These are phyloP conservation scores for Amphimedon queenslandica DNA, from an alignment of 37 sponge, comb jelly and placozoan species.

Conservation along the genomic window DNA sequence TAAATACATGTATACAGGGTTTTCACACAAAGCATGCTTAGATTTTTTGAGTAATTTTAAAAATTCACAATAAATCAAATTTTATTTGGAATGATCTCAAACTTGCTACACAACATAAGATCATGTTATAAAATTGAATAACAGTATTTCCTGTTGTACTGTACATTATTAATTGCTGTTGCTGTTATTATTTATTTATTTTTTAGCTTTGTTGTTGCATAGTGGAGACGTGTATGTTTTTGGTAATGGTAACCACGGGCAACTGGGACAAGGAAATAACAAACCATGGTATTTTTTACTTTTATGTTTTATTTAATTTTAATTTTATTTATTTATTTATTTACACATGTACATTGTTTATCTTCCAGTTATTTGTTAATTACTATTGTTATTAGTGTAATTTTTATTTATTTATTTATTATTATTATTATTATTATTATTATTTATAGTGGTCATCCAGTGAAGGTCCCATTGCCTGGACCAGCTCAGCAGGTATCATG, in stretches of 20 bases:
- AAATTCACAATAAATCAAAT: too few species aligned
- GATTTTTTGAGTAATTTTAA: too few species aligned
- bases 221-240: conserved; percentile 89
- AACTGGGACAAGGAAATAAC: conserved; percentile 85
- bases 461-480: conserved; percentile 66
- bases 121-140: too few species aligned
- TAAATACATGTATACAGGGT: too few species aligned
- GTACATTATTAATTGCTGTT: not conserved
- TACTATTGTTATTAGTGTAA: too few species aligned
- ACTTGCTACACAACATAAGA: too few species aligned
- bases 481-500: conserved; percentile 79
- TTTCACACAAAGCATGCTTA: not conserved
- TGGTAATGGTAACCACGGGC: conserved; percentile 86
- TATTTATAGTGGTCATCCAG: conserved; percentile 64
- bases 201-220: conserved; percentile 73
- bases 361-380: not conserved
- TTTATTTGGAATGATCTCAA: not conserved
- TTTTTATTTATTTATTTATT: not conserved
- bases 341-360: not conserved
- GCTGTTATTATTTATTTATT: too few species aligned
- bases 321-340: not conserved
- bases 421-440: too few species aligned
- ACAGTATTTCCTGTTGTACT: conserved; percentile 3
- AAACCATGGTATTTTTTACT: conserved; percentile 65
- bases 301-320: too few species aligned